Percentiles rank a stretch among this genome's conserved stretches.
phyloP scores from a whole-genome alignment of 2,888 invertebrate species.

The Campaea margaritaria region DNA sequence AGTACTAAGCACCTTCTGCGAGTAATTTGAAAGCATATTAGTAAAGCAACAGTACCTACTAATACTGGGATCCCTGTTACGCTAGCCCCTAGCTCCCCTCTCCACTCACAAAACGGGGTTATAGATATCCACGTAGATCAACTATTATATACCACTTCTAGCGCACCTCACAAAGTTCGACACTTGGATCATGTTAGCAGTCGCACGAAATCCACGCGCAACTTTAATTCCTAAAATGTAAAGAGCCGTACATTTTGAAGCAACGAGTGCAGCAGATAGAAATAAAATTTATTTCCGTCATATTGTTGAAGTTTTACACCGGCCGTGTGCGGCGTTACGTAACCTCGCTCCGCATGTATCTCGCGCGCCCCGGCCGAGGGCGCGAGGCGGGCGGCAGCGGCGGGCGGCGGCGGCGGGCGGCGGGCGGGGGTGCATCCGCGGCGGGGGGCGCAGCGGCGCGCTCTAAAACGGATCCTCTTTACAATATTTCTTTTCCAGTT shows the following conservation, averaged over 20 bases:
- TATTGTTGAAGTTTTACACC: conserved; percentile 48
- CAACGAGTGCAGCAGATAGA: conserved; percentile 41
- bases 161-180: too few relatives aligned
- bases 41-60: too few relatives aligned
- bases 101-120: too few relatives aligned
- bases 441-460: too few relatives aligned
- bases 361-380: neutral
- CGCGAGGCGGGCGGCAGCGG: neutral
- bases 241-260: conserved; percentile 10
- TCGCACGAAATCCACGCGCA: neutral
- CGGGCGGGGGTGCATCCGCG: conserved; percentile 1
- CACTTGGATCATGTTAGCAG: too few relatives aligned
- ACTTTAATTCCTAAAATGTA: neutral
- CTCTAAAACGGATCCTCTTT: conserved; percentile 56
- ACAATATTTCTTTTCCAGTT: conserved; percentile 65
- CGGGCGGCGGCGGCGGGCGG: too few relatives aligned
- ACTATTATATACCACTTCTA: too few relatives aligned
- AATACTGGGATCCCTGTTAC: too few relatives aligned
- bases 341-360: conserved; percentile 24
- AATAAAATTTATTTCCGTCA: conserved; percentile 50
- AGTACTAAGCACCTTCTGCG: too few relatives aligned
- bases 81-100: too few relatives aligned
- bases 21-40: too few relatives aligned
- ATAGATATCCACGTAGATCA: too few relatives aligned
- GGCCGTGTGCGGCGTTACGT: conserved; percentile 35